These are phyloP conservation scores for Fukomys damarensis DNA, from an alignment of 2,113 vertebrate species.

Conservation along the genomic window DNA sequence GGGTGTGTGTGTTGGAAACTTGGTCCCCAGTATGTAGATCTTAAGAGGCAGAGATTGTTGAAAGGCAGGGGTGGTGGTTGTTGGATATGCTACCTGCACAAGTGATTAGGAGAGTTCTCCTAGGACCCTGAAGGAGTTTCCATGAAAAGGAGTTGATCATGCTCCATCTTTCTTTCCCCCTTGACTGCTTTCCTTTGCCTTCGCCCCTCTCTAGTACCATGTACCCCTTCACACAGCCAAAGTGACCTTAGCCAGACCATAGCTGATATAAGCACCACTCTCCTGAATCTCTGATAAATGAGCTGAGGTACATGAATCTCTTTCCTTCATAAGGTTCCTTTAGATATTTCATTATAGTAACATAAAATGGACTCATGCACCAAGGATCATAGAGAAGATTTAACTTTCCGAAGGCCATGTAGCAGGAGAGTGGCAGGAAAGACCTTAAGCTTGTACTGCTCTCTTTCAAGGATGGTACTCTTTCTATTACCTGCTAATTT, in stretches of 20 bases:
- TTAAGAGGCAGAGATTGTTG: neutral
- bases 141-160: neutral
- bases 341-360: neutral
- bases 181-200: neutral
- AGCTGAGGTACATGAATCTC: neutral
- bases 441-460: too few species aligned
- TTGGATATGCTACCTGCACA: neutral
- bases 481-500: neutral
- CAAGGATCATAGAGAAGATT: neutral
- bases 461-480: neutral
- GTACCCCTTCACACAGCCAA: neutral
- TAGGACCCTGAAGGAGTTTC: neutral
- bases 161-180: neutral
- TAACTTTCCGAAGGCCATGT: rapidly evolving
- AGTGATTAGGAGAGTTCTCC: neutral
- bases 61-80: too few species aligned
- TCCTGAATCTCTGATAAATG: neutral
- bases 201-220: too few species aligned
- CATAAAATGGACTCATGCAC: neutral
- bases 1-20: neutral
- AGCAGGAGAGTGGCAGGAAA: neutral
- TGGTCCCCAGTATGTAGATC: rapidly evolving
- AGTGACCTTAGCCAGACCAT: neutral
- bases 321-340: neutral
- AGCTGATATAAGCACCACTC: neutral